These are phyloP conservation scores for Alligator mississippiensis DNA, from an alignment of 2,113 vertebrate genomes.

Conservation along the genomic window DNA sequence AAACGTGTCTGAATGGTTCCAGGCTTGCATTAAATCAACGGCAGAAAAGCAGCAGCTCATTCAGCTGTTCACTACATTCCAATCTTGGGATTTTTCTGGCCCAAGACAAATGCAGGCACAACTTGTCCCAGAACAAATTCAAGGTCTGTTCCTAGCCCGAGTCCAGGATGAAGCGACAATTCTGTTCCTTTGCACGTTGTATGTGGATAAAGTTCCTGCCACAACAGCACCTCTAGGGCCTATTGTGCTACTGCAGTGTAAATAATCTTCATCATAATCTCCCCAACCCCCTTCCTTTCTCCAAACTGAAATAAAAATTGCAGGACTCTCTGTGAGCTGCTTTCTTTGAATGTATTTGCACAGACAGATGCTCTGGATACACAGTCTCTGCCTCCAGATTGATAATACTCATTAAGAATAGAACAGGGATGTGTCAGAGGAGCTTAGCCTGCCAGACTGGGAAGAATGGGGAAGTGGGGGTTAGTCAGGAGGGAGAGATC, in stretches of 20 bases:
- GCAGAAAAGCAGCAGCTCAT: too few species aligned
- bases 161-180: neutral
- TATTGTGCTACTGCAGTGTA: neutral
- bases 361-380: accelerated
- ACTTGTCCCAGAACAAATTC: too few species aligned
- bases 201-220: too few species aligned
- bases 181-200: neutral
- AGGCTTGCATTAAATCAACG: too few species aligned
- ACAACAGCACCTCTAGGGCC: neutral
- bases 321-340: accelerated
- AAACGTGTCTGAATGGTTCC: too few species aligned
- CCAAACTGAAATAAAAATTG: neutral
- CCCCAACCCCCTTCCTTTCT: neutral
- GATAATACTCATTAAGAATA: neutral
- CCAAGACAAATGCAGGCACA: too few species aligned
- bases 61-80: too few species aligned
- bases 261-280: neutral
- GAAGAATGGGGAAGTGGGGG: neutral
- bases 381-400: neutral
- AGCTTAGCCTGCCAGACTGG: neutral
- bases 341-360: neutral
- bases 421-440: neutral
- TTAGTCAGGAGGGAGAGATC: neutral
- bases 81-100: too few species aligned
- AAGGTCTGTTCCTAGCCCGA: too few species aligned